A percentile compares a stretch with the other conserved stretches of the same genome.
phyloP scores from a whole-genome alignment of 1,140 invertebrate genomes.

The Asobara japonica region DNA sequence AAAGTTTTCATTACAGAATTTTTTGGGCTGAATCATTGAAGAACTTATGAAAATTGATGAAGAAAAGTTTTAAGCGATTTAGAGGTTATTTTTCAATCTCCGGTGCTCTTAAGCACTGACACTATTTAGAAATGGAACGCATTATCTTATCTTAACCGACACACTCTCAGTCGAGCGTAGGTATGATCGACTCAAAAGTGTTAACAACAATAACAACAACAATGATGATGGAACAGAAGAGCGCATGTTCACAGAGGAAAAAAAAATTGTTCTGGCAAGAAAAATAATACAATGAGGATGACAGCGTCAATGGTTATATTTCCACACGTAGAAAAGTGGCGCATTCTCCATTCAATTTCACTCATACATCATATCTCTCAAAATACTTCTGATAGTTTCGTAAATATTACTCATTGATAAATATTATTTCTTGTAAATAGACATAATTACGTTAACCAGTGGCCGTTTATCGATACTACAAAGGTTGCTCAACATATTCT shows the following conservation, averaged over 20 bases:
- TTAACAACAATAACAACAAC: conserved; percentile 15
- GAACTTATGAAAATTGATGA: no score
- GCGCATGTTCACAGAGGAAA: not conserved
- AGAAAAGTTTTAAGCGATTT: no score
- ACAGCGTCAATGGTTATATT: not conserved
- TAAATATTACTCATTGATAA: not conserved
- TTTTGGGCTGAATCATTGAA: no score
- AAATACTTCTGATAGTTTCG: no score
- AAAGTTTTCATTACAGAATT: no score
- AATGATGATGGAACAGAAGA: not conserved
- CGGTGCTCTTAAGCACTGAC: not conserved
- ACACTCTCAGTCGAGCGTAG: not conserved
- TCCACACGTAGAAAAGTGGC: not conserved
- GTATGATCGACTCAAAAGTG: not conserved
- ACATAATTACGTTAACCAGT: not conserved
- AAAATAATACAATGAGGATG: not conserved
- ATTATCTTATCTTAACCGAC: not conserved
- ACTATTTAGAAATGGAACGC: not conserved
- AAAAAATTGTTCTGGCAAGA: not conserved
- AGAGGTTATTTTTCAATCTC: no score
- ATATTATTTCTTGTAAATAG: not conserved
- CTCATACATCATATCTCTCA: not conserved
- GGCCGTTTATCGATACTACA: not conserved
- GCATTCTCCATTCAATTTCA: not conserved
- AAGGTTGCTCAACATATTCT: not conserved